These are phyloP conservation scores for Acipenser transmontanus DNA, from an alignment of 2,797 vertebrate species.

Conservation along the genomic window DNA sequence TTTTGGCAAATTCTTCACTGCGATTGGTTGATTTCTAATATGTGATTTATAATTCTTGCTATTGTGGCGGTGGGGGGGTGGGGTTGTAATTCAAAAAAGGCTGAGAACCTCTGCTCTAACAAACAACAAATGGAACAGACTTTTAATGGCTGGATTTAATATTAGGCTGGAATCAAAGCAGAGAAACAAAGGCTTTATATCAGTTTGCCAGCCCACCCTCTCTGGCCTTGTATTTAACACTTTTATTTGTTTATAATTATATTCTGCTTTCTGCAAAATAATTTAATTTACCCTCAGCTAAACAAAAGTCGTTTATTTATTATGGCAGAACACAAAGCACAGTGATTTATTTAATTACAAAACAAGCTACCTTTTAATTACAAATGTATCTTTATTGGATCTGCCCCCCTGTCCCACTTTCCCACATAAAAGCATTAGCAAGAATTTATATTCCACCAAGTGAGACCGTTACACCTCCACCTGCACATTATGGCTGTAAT, in stretches of 20 bases:
- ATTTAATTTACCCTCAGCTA: not conserved
- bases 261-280: not conserved
- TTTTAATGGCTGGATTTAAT: no score
- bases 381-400: constrained; percentile 3
- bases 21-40: no score
- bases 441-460: constrained; percentile 41
- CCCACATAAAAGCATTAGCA: constrained; percentile 32
- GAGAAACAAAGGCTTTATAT: no score
- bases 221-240: no score
- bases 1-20: no score
- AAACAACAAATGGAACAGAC: no score
- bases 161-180: no score
- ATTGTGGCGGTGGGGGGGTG: no score
- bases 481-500: constrained; percentile 61
- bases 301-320: not conserved
- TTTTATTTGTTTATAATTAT: not conserved
- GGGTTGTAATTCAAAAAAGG: no score
- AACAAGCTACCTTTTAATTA: constrained; percentile 3
- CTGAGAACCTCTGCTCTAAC: no score
- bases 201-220: no score
- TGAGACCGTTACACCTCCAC: constrained; percentile 54
- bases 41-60: no score
- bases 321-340: not conserved
- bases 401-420: constrained; percentile 25
- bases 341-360: constrained; percentile 1